phyloP scores from a whole-genome alignment of 1,140 invertebrate genomes.

The Microplitis demolitor region DNA sequence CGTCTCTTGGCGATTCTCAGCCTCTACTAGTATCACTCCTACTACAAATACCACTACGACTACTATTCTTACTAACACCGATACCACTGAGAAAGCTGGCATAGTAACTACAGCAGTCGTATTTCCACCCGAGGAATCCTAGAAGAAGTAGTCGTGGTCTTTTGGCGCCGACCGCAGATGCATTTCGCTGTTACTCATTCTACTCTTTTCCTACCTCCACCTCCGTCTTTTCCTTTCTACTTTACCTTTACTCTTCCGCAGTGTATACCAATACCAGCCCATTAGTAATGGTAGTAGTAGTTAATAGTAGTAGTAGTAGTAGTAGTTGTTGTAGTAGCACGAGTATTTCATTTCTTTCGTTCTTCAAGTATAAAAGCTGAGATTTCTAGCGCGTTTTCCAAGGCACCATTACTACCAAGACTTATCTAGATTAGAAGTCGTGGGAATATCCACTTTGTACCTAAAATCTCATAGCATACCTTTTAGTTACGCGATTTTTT shows the following conservation, averaged over 20 bases:
- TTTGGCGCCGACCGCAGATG: conserved; percentile 20
- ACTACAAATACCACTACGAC: too few species aligned
- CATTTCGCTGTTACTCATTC: not conserved
- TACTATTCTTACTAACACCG: too few species aligned
- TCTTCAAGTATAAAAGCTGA: conserved; percentile 13
- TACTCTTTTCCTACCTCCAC: not conserved
- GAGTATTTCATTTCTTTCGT: not conserved
- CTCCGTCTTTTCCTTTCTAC: not conserved
- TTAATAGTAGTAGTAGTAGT: too few species aligned
- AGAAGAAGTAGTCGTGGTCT: conserved; percentile 16
- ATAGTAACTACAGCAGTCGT: not conserved
- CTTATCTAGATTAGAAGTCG: conserved; percentile 22
- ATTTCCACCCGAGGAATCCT: not conserved
- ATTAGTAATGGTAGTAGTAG: too few species aligned
- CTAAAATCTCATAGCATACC: not conserved
- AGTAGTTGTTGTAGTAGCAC: too few species aligned
- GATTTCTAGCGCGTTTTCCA: conserved; percentile 17
- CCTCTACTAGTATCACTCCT: not conserved
- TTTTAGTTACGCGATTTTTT: not conserved
- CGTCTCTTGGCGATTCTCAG: conserved; percentile 1
- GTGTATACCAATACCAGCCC: too few species aligned
- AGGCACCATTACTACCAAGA: conserved; percentile 12
- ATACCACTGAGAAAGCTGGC: not conserved
- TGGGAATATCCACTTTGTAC: not conserved
- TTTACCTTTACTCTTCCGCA: not conserved